phyloP scores from a whole-genome alignment of 1,140 invertebrate species.

The Octopus sinensis region DNA sequence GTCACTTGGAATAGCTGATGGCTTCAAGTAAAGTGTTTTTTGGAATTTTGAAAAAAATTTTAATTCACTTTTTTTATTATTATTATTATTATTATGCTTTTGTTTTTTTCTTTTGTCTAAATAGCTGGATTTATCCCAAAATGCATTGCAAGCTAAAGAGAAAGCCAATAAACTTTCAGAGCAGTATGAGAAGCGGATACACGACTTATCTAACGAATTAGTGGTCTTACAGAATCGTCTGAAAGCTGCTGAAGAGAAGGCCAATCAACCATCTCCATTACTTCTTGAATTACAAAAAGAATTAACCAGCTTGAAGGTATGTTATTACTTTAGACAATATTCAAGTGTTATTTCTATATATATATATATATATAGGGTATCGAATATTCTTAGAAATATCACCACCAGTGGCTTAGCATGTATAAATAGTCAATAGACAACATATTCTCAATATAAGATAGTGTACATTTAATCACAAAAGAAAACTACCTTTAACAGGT shows the following conservation, averaged over 20 bases:
- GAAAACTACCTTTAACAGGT: too few relatives aligned
- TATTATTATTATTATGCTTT: neutral
- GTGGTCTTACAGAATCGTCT: constrained; percentile 67
- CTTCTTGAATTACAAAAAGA: constrained; percentile 70
- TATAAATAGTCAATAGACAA: too few relatives aligned
- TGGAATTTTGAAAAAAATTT: too few relatives aligned
- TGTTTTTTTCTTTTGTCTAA: constrained; percentile 19
- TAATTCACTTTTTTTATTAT: neutral
- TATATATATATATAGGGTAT: too few relatives aligned
- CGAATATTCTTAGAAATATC: too few relatives aligned
- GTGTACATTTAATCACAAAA: too few relatives aligned
- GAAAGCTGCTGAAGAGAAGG: constrained; percentile 62
- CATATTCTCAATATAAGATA: too few relatives aligned
- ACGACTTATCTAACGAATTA: constrained; percentile 66
- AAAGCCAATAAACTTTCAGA: constrained; percentile 34
- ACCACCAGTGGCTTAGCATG: too few relatives aligned
- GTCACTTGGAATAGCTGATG: too few relatives aligned
- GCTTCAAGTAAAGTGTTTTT: too few relatives aligned
- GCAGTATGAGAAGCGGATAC: constrained; percentile 59
- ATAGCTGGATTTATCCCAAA: constrained; percentile 39
- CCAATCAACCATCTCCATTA: constrained; percentile 65
- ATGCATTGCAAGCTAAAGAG: constrained; percentile 33
- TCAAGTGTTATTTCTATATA: too few relatives aligned
- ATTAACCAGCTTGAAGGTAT: constrained; percentile 67
- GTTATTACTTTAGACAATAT: too few relatives aligned